Evolutionary conservation across 2,888 invertebrate genomes (phyloP), one percentile per base, ranked within the genome.

Genomic region (Agrilus mali): DNA sequence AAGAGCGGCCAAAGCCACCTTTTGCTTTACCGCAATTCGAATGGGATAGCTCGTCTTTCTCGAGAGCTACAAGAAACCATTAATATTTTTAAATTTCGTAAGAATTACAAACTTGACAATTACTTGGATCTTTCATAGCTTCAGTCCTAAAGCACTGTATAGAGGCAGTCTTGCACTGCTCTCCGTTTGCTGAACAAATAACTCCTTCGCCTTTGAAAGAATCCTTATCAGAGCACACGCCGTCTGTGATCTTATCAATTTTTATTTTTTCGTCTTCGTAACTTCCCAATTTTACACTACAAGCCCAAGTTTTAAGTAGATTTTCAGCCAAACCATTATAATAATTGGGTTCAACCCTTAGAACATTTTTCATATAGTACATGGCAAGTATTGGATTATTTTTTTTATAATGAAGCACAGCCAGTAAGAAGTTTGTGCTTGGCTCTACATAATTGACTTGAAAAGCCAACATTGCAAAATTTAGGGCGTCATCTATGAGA

Each of bases 351-450:
- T 78, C 76, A 3, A 75, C 72, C 4, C 77, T 64, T 15, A 78
- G 50, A 6, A 72, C 71, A 52, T 77, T 77, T 59, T 78, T 78
- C 50, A 80, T 55, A 52, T 80, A 77, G 53, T 74, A 71, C 62
- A 75, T 67, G 12, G 79, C 80, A 3, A 77, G 73, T 47, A 69
- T 67, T 1, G 75, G 70, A 49, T 77, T 71, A 47, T 80, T 78
- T 55, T 77, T 77, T 46, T 77, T 64, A 58, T 78, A 76, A 56
- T 80, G 76, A 41, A 82, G 58, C 46, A 84, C 66, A 2, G 78
- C 75, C 45, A 82, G 63, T 6, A 85, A 63, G 60, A 82, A 83
- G 63, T 84, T 83, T 43, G 80, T 80, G 35, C 77, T 71, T 3
- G 85, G 83, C 78, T 85, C 83, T 47, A 76, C 71, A 42, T 75